Base-by-base conservation (phyloP, 2,888 invertebrate species). In the Caenorhabditis becei region DNA sequence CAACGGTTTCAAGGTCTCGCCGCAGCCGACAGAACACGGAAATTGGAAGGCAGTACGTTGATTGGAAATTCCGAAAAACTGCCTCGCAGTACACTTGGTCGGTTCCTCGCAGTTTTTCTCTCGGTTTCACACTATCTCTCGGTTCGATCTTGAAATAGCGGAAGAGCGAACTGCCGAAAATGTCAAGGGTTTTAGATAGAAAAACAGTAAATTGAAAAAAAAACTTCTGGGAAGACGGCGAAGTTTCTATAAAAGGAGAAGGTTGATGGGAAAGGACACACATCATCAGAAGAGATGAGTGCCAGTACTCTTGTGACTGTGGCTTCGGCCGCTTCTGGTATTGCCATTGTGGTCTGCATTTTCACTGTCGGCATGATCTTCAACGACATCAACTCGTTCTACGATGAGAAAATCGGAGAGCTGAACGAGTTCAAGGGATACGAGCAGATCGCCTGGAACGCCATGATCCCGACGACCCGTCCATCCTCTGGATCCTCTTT, bases 301-400 rank as follows among this genome's bases (percentile, higher is more conserved):
- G 67, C 77, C n/a, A 79, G 72, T 51, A 74, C 77, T 66, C 53
- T 83, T 26, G 81, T 83, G 44, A 81, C 83, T 20, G 65, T 77
- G 58, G 81, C 79, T 65, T 80, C 77, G 49, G 79, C 67, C 20
- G 54, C 77, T 8, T 77, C 79, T 51, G 84, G 83, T 18, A 47
- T 77, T 23, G 79, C 77, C 23, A 79, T 85, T 54, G 59, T 82
- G 23, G 81, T 62, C n/a, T 83, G 81, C 65, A 56, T 85, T 1
- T 49, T 80, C 62, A 71, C 69, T 32, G 79, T 85, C 35, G 83
- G 72, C 16, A 65, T 69, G 69, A 79, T 85, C 77, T 80, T 81
- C 81, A 85, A 83, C 54, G 84, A 85, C 54, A 85, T 85, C 79
- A 85, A 85, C 79, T 77, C 51, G 49, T 83, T 85, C 66, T 81